Evolutionary conservation across 2,113 vertebrate species (phyloP).

Genomic region (Pampusana beccarii): DNA sequence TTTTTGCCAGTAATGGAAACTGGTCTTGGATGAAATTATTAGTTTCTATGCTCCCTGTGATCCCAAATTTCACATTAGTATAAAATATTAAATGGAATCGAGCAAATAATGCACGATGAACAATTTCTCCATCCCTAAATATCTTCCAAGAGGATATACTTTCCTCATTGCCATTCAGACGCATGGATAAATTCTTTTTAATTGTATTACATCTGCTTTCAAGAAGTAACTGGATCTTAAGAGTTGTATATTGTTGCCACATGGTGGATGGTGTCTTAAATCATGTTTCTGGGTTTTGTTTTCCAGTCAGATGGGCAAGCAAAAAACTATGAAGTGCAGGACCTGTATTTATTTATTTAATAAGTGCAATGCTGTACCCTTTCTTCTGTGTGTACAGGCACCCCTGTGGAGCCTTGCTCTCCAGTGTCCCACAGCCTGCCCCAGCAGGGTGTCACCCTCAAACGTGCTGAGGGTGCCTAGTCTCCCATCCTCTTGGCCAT

Average conservation of each 20-base stretch:
- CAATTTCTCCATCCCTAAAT: background rate
- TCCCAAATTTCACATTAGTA: background rate
- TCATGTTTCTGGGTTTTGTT: background rate
- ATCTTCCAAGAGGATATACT: background rate
- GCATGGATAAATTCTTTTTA: background rate
- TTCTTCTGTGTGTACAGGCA: background rate
- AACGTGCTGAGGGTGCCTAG: accelerated
- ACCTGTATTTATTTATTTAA: background rate
- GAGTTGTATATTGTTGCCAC: background rate
- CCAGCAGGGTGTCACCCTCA: background rate
- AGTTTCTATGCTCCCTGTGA: background rate
- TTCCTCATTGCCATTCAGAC: background rate
- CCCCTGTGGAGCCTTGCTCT: background rate
- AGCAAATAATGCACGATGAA: background rate
- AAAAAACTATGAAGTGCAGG: background rate
- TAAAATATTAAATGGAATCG: background rate
- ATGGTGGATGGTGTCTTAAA: background rate
- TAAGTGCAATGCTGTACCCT: background rate
- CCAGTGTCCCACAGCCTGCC: background rate
- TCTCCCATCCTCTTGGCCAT: accelerated
- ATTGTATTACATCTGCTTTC: background rate
- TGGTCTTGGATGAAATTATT: background rate
- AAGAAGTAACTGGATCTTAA: background rate
- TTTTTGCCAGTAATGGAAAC: background rate
- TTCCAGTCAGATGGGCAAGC: background rate